A percentile compares a stretch with the other conserved stretches of the same genome.
phyloP scores from a whole-genome alignment of 1,140 invertebrate species.

The Drosophila pallidifrons region DNA sequence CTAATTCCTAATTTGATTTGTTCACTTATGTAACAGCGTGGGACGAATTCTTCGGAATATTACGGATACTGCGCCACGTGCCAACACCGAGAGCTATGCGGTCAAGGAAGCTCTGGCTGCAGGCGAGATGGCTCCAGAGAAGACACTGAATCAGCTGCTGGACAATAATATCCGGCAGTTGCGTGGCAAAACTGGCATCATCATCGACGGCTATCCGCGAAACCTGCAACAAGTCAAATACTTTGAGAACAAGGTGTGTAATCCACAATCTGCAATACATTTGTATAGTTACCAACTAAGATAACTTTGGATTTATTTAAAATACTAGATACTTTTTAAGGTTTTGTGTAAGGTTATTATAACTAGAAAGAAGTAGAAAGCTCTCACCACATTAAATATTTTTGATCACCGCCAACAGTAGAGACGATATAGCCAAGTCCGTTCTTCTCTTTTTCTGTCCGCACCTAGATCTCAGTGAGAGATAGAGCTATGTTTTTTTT shows the following conservation, averaged over 20 bases:
- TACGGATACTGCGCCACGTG: constrained; percentile 87
- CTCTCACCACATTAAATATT: no score
- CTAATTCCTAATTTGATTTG: no score
- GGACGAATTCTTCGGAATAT: constrained; percentile 89
- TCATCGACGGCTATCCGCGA: constrained; percentile 96
- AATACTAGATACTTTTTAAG: no score
- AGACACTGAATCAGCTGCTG: constrained; percentile 88
- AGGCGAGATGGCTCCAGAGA: constrained; percentile 92
- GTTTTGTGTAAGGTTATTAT: no score
- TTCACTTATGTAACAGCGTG: constrained; percentile 85
- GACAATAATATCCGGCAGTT: constrained; percentile 87
- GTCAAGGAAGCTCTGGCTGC: constrained; percentile 89
- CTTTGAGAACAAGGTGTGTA: constrained; percentile 92
- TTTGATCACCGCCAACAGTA: no score
- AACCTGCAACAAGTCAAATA: constrained; percentile 93
- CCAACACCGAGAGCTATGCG: constrained; percentile 86
- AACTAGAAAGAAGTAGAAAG: no score
- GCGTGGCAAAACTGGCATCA: constrained; percentile 88
- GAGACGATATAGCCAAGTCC: no score
- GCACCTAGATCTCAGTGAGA: no score
- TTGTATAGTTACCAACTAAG: no score
- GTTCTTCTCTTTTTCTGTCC: no score
- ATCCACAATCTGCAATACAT: background rate
- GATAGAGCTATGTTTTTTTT: no score
- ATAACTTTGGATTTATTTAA: no score